Percentiles rank a stretch among this genome's conserved stretches.
Conservation (phyloP, 2,888 invertebrate genomes). For the Phalera bucephala region DNA sequence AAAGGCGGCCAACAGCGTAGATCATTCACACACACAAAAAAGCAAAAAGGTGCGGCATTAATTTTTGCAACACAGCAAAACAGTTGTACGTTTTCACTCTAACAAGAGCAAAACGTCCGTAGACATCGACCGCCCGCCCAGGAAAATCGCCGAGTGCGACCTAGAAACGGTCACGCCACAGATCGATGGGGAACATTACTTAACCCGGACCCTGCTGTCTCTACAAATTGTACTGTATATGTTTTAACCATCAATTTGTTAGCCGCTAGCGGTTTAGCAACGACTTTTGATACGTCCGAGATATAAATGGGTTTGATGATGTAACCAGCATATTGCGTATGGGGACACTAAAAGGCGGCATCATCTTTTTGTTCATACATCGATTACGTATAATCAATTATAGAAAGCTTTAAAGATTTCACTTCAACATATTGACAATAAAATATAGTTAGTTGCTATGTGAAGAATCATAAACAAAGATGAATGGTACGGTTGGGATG, state of each 20-base stretch:
- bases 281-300: slow-evolving; percentile 30
- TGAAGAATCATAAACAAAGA: no score
- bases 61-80: not conserved
- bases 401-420: slow-evolving; percentile 33
- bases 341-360: slow-evolving; percentile 36
- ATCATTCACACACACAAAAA: no score
- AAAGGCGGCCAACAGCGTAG: no score
- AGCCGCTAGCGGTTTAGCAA: slow-evolving; percentile 33
- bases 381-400: slow-evolving; percentile 42
- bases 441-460: no score
- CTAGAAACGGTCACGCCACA: slow-evolving; percentile 60
- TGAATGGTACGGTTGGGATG: no score
- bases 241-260: slow-evolving; percentile 33
- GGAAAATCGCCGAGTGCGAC: slow-evolving; percentile 50
- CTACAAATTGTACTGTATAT: slow-evolving; percentile 32
- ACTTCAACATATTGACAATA: no score
- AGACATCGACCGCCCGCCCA: slow-evolving; percentile 28
- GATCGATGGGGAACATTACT: slow-evolving; percentile 45
- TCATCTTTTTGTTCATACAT: slow-evolving; percentile 34
- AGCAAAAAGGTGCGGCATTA: not conserved
- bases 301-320: slow-evolving; percentile 33
- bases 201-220: slow-evolving; percentile 37
- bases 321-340: slow-evolving; percentile 35
- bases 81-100: slow-evolving; percentile 1
- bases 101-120: slow-evolving; percentile 15